These are phyloP conservation scores for Setophaga coronata DNA, from an alignment of 2,113 vertebrate species.

Conservation along the genomic window DNA sequence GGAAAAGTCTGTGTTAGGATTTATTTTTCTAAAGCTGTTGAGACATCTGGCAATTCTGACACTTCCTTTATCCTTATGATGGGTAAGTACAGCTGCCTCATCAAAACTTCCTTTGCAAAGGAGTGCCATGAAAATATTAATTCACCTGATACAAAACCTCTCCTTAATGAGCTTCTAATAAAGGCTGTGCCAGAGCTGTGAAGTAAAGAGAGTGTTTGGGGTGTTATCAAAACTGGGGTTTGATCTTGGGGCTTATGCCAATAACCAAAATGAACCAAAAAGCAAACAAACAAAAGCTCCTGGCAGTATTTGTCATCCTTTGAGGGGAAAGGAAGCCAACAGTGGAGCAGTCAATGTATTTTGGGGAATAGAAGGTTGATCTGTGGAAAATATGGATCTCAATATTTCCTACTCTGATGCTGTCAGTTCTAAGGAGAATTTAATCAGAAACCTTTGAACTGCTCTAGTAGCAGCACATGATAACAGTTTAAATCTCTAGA, in stretches of 20 bases:
- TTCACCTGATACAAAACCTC: neutral
- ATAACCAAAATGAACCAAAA: neutral
- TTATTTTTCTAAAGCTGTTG: neutral
- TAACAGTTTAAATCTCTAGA: neutral
- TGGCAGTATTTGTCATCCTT: neutral
- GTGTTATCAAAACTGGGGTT: neutral
- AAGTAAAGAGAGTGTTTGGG: neutral
- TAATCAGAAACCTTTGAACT: neutral
- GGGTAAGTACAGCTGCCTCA: neutral
- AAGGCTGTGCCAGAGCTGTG: neutral
- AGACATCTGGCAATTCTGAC: neutral
- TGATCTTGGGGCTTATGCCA: neutral
- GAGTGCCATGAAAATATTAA: neutral
- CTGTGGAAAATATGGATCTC: neutral
- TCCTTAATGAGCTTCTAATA: neutral
- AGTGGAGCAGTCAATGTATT: neutral
- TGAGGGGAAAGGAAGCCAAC: neutral
- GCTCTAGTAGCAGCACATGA: neutral
- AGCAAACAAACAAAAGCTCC: neutral
- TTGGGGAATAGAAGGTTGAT: neutral
- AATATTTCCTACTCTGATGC: rapidly evolving
- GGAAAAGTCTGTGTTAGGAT: neutral
- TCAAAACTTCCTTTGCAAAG: neutral
- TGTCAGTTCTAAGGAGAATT: neutral
- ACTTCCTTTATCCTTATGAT: neutral